Evolutionary conservation across 92 coral and sea anemone genomes (phyloP).

Genomic region (Zoanthus sociatus): DNA sequence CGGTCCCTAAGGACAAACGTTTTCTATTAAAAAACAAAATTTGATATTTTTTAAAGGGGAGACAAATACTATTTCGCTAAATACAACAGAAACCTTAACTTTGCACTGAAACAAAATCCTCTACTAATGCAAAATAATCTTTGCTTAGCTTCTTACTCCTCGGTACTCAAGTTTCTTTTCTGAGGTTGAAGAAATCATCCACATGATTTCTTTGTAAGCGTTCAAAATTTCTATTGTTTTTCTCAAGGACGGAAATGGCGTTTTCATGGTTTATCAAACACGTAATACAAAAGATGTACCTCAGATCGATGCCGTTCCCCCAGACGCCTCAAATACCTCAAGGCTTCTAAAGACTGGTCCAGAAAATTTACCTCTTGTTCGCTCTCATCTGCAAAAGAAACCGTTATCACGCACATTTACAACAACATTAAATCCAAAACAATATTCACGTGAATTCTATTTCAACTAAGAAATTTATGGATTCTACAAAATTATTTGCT

Average conservation of each 20-base stretch:
- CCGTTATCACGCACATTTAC: not conserved
- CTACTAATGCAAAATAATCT: no score
- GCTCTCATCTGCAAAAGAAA: slow-evolving; percentile 16
- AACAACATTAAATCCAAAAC: not conserved
- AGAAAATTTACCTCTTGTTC: slow-evolving; percentile 43
- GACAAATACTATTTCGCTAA: no score
- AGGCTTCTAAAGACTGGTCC: slow-evolving; percentile 84
- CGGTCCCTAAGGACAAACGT: no score
- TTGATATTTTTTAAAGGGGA: no score
- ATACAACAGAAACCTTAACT: no score
- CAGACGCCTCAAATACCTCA: slow-evolving; percentile 67
- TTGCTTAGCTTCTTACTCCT: no score
- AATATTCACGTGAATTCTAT: not conserved
- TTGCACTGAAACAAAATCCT: no score
- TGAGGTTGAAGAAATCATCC: no score
- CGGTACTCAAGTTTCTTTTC: no score
- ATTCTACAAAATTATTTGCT: not conserved
- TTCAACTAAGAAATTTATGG: not conserved
- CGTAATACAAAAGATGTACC: not conserved
- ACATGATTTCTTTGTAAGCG: no score
- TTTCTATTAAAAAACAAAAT: no score
- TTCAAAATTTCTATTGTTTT: no score
- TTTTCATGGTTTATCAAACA: not conserved
- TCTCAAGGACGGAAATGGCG: not conserved
- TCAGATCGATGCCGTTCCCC: slow-evolving; percentile 52